Evolutionary conservation across 2,888 invertebrate genomes (phyloP).

Genomic region (Podabrus alpinus): DNA sequence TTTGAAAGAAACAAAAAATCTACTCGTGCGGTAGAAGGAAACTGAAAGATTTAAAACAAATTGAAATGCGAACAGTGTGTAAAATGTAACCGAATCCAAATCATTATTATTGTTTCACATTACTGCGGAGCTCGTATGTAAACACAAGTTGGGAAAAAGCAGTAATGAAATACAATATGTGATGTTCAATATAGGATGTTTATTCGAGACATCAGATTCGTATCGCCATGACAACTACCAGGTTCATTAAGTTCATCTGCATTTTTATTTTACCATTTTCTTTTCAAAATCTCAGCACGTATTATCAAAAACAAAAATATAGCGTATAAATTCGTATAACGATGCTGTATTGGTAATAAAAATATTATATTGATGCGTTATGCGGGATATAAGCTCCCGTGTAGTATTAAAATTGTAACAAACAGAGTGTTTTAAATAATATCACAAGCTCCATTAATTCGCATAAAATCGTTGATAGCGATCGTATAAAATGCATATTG

Average conservation of each 20-base stretch:
- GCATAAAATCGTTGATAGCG: conserved; percentile 47
- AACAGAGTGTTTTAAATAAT: conserved; percentile 40
- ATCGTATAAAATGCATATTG: conserved; percentile 46
- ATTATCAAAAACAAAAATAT: background rate
- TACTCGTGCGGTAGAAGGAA: conserved; percentile 14
- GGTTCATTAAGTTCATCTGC: conserved; percentile 45
- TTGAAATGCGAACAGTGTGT: conserved; percentile 27
- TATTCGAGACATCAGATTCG: conserved; percentile 44
- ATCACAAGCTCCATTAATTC: conserved; percentile 56
- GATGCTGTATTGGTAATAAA: background rate
- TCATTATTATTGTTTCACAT: conserved; percentile 32
- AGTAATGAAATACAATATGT: conserved; percentile 46
- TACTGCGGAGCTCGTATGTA: conserved; percentile 27
- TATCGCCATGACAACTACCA: conserved; percentile 42
- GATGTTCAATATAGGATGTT: conserved; percentile 46
- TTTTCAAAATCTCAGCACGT: conserved; percentile 6
- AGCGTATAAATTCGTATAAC: background rate
- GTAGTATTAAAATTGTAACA: conserved; percentile 4
- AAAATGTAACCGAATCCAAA: conserved; percentile 27
- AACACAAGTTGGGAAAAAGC: conserved; percentile 26
- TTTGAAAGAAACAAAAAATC: background rate
- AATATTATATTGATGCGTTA: background rate
- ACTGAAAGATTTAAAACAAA: conserved; percentile 23
- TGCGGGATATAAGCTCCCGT: background rate
- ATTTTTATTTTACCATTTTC: conserved; percentile 18